Evolutionary conservation across 2,113 vertebrate species (phyloP).

Genomic region (Macrotis lagotis): DNA sequence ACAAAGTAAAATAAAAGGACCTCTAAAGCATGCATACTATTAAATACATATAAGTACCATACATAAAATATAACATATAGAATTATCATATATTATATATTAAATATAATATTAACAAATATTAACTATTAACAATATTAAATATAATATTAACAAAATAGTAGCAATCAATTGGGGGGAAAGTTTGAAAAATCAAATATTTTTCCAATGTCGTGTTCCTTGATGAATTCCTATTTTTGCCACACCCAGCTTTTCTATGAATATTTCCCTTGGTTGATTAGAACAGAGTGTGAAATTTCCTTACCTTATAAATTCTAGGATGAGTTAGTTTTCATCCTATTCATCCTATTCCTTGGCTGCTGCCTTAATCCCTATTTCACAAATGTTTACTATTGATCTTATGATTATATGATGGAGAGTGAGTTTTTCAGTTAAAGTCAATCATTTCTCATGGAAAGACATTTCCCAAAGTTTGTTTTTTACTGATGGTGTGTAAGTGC

Average conservation of each 20-base stretch:
- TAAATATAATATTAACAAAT: not conserved
- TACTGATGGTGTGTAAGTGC: not conserved
- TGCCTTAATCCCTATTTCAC: not conserved
- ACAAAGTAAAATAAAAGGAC: not conserved
- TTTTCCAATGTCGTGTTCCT: too few species aligned
- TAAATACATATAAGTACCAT: not conserved
- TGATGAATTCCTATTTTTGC: not conserved
- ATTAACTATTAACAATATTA: too few species aligned
- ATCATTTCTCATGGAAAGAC: rapidly evolving
- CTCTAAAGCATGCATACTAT: not conserved
- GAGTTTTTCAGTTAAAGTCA: not conserved
- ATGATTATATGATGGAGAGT: not conserved
- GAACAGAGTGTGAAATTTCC: not conserved
- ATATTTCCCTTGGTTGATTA: rapidly evolving
- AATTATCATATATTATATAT: not conserved
- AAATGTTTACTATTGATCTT: not conserved
- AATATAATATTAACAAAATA: not conserved
- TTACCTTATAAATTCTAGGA: not conserved
- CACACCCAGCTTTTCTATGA: not conserved
- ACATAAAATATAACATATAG: not conserved
- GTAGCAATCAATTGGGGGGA: not conserved
- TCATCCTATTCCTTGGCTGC: not conserved
- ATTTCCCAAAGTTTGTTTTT: not conserved
- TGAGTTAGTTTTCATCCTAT: not conserved
- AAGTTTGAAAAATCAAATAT: not conserved